Evolutionary conservation across 2,797 vertebrate species (phyloP).

Genomic region (Momotus momota): DNA sequence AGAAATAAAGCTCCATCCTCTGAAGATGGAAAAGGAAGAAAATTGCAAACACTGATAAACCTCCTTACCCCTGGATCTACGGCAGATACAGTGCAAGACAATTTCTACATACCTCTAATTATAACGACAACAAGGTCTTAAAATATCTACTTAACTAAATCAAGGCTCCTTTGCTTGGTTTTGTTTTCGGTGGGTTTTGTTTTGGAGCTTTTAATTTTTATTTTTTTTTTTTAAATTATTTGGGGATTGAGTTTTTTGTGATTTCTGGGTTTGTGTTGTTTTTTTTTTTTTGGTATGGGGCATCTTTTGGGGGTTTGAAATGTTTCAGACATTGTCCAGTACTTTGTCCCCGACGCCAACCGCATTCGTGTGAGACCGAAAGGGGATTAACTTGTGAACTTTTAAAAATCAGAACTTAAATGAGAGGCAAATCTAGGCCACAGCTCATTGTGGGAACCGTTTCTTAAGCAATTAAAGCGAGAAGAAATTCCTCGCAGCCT

Average conservation of each 20-base stretch:
- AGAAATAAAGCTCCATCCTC: background rate
- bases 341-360: conserved; percentile 78
- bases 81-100: background rate
- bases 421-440: conserved; percentile 92
- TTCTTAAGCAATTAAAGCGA: conserved; percentile 97
- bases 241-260: background rate
- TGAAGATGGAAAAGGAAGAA: background rate
- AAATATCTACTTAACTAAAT: conserved; percentile 73
- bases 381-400: conserved; percentile 96
- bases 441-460: conserved; percentile 93
- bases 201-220: background rate
- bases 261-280: background rate
- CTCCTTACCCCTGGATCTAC: background rate
- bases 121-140: conserved; percentile 59
- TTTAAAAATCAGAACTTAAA: conserved; percentile 95
- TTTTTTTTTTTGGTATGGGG: background rate
- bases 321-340: conserved; percentile 74
- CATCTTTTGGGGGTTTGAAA: conserved; percentile 68
- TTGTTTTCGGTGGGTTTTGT: background rate
- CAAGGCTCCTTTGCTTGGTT: conserved; percentile 30
- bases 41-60: background rate
- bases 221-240: background rate
- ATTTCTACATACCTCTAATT: conserved; percentile 48
- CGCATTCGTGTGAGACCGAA: conserved; percentile 85
- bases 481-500: conserved; percentile 92